Percentiles rank a stretch among this genome's conserved stretches.
phyloP scores from a whole-genome alignment of 1,140 invertebrate genomes.

The Microvelia longipes region DNA sequence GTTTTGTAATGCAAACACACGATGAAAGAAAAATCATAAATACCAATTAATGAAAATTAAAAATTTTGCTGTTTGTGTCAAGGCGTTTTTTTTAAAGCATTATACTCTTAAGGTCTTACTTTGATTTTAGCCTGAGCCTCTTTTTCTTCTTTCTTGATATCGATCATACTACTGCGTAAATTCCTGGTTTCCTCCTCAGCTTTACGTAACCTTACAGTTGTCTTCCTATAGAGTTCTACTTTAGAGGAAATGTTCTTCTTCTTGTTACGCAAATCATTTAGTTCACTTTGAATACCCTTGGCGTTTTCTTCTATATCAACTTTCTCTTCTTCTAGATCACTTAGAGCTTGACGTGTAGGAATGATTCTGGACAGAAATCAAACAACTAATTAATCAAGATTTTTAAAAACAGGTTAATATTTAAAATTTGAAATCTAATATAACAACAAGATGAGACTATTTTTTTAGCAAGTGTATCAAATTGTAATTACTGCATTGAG shows the following conservation, averaged over 20 bases:
- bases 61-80: no score
- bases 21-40: no score
- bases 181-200: conserved; percentile 9
- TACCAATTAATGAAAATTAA: no score
- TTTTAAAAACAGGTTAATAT: no score
- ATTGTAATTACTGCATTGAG: no score
- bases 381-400: no score
- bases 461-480: no score
- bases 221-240: conserved; percentile 2
- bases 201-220: conserved; percentile 4
- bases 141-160: background rate
- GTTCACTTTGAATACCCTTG: conserved; percentile 7
- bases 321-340: background rate
- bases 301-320: background rate
- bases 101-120: no score
- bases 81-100: no score
- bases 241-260: conserved; percentile 10
- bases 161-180: conserved; percentile 1
- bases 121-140: background rate
- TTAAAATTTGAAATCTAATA: no score
- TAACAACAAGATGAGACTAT: no score
- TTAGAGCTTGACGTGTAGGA: background rate
- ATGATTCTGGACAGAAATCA: background rate
- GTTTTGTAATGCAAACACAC: no score
- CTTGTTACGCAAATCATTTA: conserved; percentile 10